phyloP scores from a whole-genome alignment of 2,113 vertebrate genomes.

The Podarcis cretensis region DNA sequence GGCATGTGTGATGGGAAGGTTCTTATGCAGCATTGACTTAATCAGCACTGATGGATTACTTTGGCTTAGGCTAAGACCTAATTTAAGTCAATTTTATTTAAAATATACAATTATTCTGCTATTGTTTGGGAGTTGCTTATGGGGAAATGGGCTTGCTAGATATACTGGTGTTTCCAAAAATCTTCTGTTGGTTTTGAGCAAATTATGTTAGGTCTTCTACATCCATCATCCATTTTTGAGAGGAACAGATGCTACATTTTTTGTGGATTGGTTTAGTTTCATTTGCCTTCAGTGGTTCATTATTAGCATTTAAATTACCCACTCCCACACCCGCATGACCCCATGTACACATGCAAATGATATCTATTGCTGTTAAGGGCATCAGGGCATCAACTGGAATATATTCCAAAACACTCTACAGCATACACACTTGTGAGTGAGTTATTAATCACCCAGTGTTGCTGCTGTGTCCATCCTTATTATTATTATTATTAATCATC shows the following conservation, averaged over 20 bases:
- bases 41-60: neutral
- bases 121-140: conserved; percentile 24
- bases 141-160: conserved; percentile 31
- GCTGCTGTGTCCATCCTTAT: conserved; percentile 1
- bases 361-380: neutral
- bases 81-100: conserved; percentile 28
- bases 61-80: neutral
- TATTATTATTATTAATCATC: conserved; percentile 4
- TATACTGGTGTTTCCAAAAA: conserved; percentile 28
- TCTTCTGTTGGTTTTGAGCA: conserved; percentile 49
- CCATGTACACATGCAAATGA: too few relatives aligned
- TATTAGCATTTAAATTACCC: conserved; percentile 33
- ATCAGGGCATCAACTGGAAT: neutral
- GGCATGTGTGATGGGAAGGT: too few relatives aligned
- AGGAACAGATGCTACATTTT: conserved; percentile 25
- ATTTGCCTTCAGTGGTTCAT: conserved; percentile 30
- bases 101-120: conserved; percentile 39
- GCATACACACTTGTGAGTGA: neutral
- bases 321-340: neutral
- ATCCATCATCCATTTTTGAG: conserved; percentile 24
- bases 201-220: conserved; percentile 48
- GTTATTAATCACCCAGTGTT: neutral
- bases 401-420: neutral
- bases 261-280: conserved; percentile 23
- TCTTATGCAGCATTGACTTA: neutral